Evolutionary conservation across 2,888 invertebrate species (phyloP).

Genomic region (Stenotaenia linearis): DNA sequence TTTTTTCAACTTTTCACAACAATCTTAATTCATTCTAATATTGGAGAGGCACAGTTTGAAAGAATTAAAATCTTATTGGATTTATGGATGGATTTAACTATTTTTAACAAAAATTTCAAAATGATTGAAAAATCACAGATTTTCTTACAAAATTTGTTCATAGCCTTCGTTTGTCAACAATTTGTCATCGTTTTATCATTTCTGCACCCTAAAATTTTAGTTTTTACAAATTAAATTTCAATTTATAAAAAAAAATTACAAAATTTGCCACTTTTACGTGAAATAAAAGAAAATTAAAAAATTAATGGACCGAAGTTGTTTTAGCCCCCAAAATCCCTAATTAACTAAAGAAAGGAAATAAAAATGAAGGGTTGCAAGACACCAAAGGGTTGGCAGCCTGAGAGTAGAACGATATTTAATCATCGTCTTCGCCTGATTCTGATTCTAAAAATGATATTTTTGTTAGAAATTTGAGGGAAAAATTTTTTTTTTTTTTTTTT

Average conservation of each 20-base stretch:
- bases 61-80: neutral
- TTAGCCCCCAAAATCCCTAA: neutral
- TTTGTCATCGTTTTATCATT: no score
- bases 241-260: neutral
- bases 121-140: no score
- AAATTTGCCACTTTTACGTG: neutral
- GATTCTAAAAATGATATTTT: conserved; percentile 36
- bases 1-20: neutral
- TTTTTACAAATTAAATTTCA: neutral
- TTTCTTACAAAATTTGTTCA: neutral
- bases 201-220: neutral
- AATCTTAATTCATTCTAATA: neutral
- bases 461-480: no score
- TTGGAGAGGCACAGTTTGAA: neutral
- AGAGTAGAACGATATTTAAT: conserved; percentile 41
- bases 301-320: neutral
- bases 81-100: neutral
- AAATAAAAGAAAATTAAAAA: neutral
- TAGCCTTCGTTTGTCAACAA: neutral
- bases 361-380: neutral
- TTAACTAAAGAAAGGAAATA: neutral
- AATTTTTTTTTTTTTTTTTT: conserved; percentile 31
- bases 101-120: neutral
- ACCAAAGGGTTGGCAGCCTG: neutral
- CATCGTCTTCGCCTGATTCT: conserved; percentile 56